Percentiles rank a stretch among this genome's conserved stretches.
Evolutionary conservation across 2,113 vertebrate species (phyloP).

Genomic region (Scopus umbretta): DNA sequence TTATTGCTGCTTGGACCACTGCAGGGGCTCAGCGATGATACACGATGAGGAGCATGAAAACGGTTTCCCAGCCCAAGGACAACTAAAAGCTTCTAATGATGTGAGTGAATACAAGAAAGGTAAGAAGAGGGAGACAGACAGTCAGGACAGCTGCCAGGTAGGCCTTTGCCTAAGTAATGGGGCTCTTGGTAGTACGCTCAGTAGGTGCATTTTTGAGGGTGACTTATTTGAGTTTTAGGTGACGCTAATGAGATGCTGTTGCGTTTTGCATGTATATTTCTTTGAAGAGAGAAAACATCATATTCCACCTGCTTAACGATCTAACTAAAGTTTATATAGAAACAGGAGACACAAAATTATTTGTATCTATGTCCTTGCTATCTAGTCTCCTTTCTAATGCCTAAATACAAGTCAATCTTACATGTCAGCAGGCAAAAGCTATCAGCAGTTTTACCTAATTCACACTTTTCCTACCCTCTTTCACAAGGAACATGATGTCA

Average conservation of each 20-base stretch:
- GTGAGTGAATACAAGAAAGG: not conserved
- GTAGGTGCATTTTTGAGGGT: not conserved
- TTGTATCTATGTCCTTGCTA: not conserved
- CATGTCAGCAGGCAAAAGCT: not conserved
- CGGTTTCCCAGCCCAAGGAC: not conserved
- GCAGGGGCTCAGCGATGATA: not conserved
- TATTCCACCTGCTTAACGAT: slow-evolving; percentile 3
- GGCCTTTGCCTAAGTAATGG: not conserved
- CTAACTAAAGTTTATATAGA: not conserved
- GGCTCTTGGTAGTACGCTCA: not conserved
- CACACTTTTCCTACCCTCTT: not conserved
- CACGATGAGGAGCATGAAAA: not conserved
- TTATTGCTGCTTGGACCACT: not conserved
- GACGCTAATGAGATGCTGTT: slow-evolving; percentile 15
- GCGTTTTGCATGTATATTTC: not conserved
- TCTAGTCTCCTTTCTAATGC: not conserved
- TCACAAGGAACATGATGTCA: not conserved
- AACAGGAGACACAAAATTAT: not conserved
- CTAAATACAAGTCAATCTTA: not conserved
- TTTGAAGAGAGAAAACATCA: not conserved
- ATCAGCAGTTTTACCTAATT: not conserved
- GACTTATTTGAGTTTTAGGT: not conserved
- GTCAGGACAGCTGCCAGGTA: not conserved
- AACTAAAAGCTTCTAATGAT: not conserved
- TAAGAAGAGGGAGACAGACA: not conserved